Conservation (phyloP, 1,140 invertebrate species). For the Bilobella aurantiaca region DNA sequence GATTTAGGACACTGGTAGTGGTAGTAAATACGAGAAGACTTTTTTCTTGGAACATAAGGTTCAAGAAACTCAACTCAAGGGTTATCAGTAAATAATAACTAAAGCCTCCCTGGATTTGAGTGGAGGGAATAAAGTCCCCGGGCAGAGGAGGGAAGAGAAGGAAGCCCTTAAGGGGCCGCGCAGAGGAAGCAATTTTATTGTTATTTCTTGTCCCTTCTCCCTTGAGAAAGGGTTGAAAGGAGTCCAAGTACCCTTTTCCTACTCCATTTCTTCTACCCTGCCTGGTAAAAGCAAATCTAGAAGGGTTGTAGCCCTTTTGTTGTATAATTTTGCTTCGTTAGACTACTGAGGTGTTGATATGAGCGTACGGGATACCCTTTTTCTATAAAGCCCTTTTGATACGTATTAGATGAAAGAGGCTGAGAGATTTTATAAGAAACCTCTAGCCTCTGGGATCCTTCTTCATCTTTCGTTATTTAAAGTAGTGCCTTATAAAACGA, state of each 20-base stretch:
- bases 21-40: too few relatives aligned
- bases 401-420: not conserved
- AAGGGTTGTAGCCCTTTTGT: not conserved
- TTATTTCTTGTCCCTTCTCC: too few relatives aligned
- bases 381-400: not conserved
- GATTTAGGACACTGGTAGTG: not conserved
- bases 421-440: not conserved
- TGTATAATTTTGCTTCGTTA: not conserved
- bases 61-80: not conserved
- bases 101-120: too few relatives aligned
- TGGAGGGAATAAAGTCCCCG: not conserved
- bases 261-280: not conserved
- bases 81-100: too few relatives aligned
- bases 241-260: not conserved
- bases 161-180: too few relatives aligned
- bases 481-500: not conserved
- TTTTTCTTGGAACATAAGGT: slow-evolving; percentile 6
- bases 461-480: too few relatives aligned
- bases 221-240: not conserved
- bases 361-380: not conserved
- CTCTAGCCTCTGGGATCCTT: not conserved
- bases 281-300: not conserved
- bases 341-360: not conserved
- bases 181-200: too few relatives aligned
- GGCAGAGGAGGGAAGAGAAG: too few relatives aligned